Evolutionary conservation across 2,888 invertebrate genomes (phyloP).

Genomic region (Agrilus cyanescens): DNA sequence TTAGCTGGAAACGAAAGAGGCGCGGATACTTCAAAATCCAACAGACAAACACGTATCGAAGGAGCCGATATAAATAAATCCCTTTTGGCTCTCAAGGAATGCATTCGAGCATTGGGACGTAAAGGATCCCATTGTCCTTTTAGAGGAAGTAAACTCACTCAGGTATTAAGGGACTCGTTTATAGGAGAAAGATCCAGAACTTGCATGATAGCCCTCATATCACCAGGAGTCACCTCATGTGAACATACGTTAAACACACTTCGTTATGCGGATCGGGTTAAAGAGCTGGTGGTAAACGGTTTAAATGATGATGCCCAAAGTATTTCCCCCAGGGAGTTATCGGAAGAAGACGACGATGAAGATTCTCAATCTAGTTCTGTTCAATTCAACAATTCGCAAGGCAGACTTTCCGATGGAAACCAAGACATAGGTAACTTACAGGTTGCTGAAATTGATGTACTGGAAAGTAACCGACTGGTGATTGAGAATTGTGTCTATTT

Average conservation of each 20-base stretch:
- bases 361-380: background rate
- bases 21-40: slow-evolving; percentile 95
- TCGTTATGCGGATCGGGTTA: slow-evolving; percentile 94
- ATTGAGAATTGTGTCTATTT: slow-evolving; percentile 62
- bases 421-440: slow-evolving; percentile 58
- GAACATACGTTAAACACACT: slow-evolving; percentile 97
- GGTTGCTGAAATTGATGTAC: slow-evolving; percentile 78
- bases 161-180: slow-evolving; percentile 93
- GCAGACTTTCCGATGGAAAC: slow-evolving; percentile 3
- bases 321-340: background rate
- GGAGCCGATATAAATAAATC: slow-evolving; percentile 98
- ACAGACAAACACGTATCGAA: slow-evolving; percentile 83
- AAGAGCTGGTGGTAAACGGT: slow-evolving; percentile 62
- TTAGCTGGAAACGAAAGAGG: slow-evolving; percentile 96
- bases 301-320: slow-evolving; percentile 8
- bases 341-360: slow-evolving; percentile 1
- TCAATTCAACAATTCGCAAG: slow-evolving; percentile 1
- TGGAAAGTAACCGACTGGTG: slow-evolving; percentile 78
- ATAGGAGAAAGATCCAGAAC: slow-evolving; percentile 97
- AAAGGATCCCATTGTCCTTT: slow-evolving; percentile 96
- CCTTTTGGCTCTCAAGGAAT: slow-evolving; percentile 89
- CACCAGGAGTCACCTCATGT: slow-evolving; percentile 89
- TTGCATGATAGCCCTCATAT: slow-evolving; percentile 99
- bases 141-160: slow-evolving; percentile 91
- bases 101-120: slow-evolving; percentile 88